Conservation (phyloP, 2,113 vertebrate species). For the Lates calcarifer region DNA sequence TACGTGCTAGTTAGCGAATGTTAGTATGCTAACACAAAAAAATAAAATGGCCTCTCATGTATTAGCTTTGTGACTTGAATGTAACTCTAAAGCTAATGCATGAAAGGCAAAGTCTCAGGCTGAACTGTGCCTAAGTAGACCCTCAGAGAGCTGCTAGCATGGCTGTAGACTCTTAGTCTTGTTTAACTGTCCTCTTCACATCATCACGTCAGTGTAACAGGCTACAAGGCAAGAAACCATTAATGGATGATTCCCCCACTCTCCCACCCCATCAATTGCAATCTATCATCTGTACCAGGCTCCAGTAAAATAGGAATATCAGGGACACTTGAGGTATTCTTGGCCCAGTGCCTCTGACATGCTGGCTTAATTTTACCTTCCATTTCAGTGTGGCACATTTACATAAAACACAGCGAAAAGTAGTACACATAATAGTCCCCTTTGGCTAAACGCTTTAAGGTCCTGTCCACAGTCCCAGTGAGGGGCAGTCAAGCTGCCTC, state of each 20-base stretch:
- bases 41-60: not conserved
- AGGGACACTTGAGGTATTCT: constrained; percentile 69
- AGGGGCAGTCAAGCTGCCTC: constrained; percentile 79
- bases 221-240: constrained; percentile 50
- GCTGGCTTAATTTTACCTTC: constrained; percentile 75
- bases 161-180: constrained; percentile 4
- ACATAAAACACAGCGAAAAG: constrained; percentile 68
- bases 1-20: not conserved
- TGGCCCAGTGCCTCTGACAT: constrained; percentile 74
- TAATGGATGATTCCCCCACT: constrained; percentile 60
- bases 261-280: constrained; percentile 51
- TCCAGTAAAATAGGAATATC: constrained; percentile 61
- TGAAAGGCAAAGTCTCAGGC: not conserved
- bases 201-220: constrained; percentile 52
- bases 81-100: not conserved
- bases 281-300: constrained; percentile 60
- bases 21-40: not conserved
- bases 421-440: constrained; percentile 71
- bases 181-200: constrained; percentile 22
- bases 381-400: constrained; percentile 68
- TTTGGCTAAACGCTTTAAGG: constrained; percentile 79
- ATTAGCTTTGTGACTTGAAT: not conserved
- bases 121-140: not conserved
- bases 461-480: constrained; percentile 76
- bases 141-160: not conserved